phyloP scores from a whole-genome alignment of 2,888 invertebrate genomes.

The Nomada ruficornis region DNA sequence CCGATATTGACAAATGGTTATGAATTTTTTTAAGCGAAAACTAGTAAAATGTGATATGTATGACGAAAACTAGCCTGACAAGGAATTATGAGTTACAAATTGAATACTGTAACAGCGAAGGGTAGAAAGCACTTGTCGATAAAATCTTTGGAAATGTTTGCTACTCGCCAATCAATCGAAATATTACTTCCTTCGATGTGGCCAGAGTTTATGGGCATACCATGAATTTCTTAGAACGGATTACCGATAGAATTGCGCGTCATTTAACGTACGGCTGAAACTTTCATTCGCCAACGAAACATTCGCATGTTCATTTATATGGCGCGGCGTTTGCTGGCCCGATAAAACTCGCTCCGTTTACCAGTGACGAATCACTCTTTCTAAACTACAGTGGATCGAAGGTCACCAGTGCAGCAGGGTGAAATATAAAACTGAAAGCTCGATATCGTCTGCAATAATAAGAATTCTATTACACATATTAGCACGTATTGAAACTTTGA shows the following conservation, averaged over 20 bases:
- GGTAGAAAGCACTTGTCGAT: neutral
- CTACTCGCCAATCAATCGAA: constrained; percentile 1
- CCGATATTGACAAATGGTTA: neutral
- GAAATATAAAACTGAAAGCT: neutral
- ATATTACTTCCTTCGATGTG: neutral
- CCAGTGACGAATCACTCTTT: constrained; percentile 9
- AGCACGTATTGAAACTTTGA: no score
- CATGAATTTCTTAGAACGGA: constrained; percentile 13
- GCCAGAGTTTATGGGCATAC: neutral
- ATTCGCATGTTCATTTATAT: constrained; percentile 14
- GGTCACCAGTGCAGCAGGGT: neutral
- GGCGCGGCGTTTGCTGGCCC: neutral
- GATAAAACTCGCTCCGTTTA: constrained; percentile 19
- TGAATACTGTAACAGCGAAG: neutral
- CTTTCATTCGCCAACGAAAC: constrained; percentile 33
- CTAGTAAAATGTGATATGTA: no score
- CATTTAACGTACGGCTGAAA: constrained; percentile 16
- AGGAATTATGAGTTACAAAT: no score
- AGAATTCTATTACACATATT: no score
- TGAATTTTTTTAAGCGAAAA: no score
- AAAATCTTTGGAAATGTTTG: constrained; percentile 5
- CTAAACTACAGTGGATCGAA: neutral
- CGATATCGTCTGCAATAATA: neutral
- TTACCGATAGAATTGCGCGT: constrained; percentile 14
- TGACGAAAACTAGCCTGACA: no score